Conservation (phyloP, 2,113 vertebrate species). For the Gallinago media region DNA sequence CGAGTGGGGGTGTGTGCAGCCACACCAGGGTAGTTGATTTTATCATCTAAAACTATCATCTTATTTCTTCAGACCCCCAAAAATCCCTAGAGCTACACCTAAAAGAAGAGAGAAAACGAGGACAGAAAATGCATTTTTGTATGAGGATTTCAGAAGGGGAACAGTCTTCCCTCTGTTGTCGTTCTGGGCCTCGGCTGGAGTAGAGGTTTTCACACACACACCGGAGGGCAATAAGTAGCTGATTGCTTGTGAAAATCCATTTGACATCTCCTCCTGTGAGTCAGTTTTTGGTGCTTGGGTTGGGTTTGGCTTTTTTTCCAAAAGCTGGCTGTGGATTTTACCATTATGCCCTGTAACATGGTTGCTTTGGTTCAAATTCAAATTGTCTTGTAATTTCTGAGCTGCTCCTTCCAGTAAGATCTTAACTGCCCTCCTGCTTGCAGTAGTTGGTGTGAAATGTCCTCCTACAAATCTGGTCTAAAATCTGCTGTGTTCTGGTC, state of each 20-base stretch:
- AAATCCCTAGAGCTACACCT: not conserved
- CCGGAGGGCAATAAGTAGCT: not conserved
- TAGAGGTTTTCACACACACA: not conserved
- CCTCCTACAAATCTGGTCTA: not conserved
- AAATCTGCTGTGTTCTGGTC: not conserved
- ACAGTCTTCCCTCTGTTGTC: not conserved
- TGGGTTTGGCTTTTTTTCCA: not conserved
- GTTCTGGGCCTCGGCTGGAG: not conserved
- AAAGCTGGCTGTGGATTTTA: not conserved
- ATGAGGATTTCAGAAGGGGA: not conserved
- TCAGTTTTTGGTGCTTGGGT: not conserved
- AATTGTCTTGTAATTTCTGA: not conserved
- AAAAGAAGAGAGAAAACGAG: not conserved
- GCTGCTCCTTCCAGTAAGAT: not conserved
- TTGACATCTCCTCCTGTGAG: not conserved
- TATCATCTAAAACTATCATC: not conserved
- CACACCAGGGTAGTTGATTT: not conserved
- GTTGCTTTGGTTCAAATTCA: not conserved
- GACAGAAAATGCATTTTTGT: not conserved
- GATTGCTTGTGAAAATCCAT: not conserved
- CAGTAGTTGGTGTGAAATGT: not conserved
- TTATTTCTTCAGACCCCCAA: not conserved
- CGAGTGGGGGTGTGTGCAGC: not conserved
- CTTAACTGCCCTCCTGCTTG: not conserved
- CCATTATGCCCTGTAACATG: not conserved